Percentiles rank a stretch among this genome's conserved stretches.
Evolutionary conservation across 2,113 vertebrate species (phyloP).

Genomic region (Halcyon malimbica): DNA sequence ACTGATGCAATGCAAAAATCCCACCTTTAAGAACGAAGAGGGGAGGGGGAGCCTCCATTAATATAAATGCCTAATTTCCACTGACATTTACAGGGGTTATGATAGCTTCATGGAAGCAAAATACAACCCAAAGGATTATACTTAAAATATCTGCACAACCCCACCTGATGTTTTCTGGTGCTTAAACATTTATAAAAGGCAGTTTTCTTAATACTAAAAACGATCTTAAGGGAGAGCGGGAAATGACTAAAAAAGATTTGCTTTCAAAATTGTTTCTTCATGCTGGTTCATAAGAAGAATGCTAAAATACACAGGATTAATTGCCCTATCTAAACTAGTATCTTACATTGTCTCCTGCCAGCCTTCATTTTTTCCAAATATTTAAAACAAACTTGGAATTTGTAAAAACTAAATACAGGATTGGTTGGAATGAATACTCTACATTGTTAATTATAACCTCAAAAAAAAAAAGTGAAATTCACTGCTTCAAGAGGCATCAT

Average conservation of each 20-base stretch:
- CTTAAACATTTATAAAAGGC: slow-evolving; percentile 31
- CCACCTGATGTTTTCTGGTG: slow-evolving; percentile 39
- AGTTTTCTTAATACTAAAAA: slow-evolving; percentile 48
- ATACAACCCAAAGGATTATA: slow-evolving; percentile 49
- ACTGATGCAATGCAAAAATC: slow-evolving; percentile 26
- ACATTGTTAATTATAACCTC: not conserved
- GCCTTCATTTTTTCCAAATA: not conserved
- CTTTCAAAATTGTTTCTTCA: not conserved
- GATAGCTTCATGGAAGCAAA: slow-evolving; percentile 48
- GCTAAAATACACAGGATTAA: slow-evolving; percentile 8
- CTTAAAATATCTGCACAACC: slow-evolving; percentile 37
- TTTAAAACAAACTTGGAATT: not conserved
- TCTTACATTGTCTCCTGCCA: not conserved
- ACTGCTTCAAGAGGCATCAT: not conserved
- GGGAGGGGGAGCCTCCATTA: not conserved
- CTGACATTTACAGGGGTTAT: slow-evolving; percentile 63
- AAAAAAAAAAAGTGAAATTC: not conserved
- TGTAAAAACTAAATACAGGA: not conserved
- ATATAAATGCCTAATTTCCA: slow-evolving; percentile 60
- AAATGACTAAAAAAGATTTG: not conserved
- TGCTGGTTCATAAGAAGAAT: not conserved
- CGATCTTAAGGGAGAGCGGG: slow-evolving; percentile 27
- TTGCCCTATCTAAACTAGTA: not conserved
- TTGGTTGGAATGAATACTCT: not conserved
- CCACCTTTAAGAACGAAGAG: not conserved